Percentiles rank a stretch among this genome's conserved stretches.
phyloP scores from a whole-genome alignment of 2,113 vertebrate genomes.

The Ptilorrhoa leucosticta region DNA sequence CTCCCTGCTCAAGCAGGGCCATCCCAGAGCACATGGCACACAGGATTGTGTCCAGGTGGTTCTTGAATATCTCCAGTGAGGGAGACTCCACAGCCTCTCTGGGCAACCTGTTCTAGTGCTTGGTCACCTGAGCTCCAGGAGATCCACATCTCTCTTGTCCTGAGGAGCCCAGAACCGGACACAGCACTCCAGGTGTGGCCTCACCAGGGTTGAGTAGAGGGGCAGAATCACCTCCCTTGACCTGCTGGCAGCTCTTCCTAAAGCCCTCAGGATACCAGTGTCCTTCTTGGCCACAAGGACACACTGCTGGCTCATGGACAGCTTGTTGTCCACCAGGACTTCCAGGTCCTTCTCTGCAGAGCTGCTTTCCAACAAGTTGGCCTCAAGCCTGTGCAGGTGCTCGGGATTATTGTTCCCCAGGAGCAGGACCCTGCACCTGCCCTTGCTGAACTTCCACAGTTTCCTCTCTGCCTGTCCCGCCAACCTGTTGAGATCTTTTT shows the following conservation, averaged over 20 bases:
- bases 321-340: no score
- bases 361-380: background rate
- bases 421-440: background rate
- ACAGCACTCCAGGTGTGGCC: background rate
- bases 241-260: background rate
- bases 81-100: background rate
- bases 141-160: background rate
- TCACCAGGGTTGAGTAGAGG: background rate
- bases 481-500: rapidly evolving
- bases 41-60: background rate
- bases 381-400: background rate
- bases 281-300: background rate
- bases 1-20: background rate
- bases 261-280: rapidly evolving
- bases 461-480: background rate
- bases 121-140: background rate
- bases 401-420: rapidly evolving
- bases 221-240: rapidly evolving
- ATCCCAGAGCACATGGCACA: background rate
- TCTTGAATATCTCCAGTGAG: background rate
- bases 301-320: background rate
- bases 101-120: background rate
- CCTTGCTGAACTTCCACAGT: rapidly evolving
- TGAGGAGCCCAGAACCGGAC: background rate
- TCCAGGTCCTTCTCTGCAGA: background rate